Base-by-base conservation (phyloP, 2,888 invertebrate species). In the Xanthorhoe designata region DNA sequence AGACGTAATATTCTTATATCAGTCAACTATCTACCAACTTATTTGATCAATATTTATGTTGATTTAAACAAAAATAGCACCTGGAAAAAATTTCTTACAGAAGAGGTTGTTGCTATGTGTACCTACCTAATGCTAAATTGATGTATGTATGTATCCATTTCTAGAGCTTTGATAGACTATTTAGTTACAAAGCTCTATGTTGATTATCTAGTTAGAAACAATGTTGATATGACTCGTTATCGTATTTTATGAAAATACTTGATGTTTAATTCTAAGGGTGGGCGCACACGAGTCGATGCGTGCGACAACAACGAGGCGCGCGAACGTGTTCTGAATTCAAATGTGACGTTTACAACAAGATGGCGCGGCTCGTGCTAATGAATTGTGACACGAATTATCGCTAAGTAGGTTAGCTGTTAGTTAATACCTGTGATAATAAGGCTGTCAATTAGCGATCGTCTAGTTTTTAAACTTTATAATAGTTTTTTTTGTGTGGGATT, bases 241-340 rank as follows among this genome's bases (percentile, higher is more conserved):
- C 38, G 2, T 42, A 42, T 42, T 42, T 42, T 42, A 13, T 13
- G 13, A 42, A 42, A 42, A 13, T 13, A 13, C 38, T 42, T 61
- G 64, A 64, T 61, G 56, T 67, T 57, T 63, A 57, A 57, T 62
- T 15, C 47, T 66, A 66, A 70, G 72, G 74, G 69, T 66, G 60
- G 64, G 59, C 47, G 66, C 67, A 63, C 66, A 72, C 69, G 68
- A 50, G 67, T 63, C 68, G 72, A 65, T 67, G 72, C 72, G 73
- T 71, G 75, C 62, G 65, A 68, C 73, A 71, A 74, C 77, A 71
- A 67, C 71, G 68, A 61, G 78, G 70, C 75, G 71, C 74, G 74
- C 75, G 83, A 65, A 87, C 89, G 89, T 89, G 88, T 83, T 78
- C 70, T 79, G 88, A 84, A 89, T 89, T 76, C 74, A 80, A 90